These are phyloP conservation scores for Noctuana brunneofusca DNA, from an alignment of 2,888 invertebrate genomes.

Conservation along the genomic window DNA sequence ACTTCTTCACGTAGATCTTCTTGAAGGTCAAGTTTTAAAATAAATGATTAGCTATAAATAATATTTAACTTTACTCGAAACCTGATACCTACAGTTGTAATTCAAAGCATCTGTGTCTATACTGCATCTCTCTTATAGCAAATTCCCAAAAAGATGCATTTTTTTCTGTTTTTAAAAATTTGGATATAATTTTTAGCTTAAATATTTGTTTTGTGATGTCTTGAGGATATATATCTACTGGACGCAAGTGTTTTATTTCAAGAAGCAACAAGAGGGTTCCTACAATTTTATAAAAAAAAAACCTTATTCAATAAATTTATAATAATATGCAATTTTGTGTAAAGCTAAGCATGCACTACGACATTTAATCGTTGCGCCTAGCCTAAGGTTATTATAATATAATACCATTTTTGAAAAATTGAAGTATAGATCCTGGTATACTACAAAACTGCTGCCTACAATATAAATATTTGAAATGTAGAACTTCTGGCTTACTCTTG, in stretches of 20 bases:
- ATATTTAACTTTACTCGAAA: conserved; percentile 1
- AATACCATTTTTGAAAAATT: neutral
- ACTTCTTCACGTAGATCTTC: conserved; percentile 1
- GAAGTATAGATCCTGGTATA: neutral
- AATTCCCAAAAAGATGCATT: conserved; percentile 22
- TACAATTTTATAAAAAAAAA: neutral
- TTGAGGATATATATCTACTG: conserved; percentile 47
- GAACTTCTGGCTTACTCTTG: neutral
- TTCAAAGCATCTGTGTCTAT: conserved; percentile 26
- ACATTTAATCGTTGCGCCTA: too few relatives aligned
- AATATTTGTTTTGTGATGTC: conserved; percentile 8
- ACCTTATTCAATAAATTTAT: neutral
- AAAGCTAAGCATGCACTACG: too few relatives aligned
- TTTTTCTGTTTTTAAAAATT: conserved; percentile 2
- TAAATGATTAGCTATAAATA: conserved; percentile 20
- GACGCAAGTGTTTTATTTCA: conserved; percentile 55
- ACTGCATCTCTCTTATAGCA: conserved; percentile 30
- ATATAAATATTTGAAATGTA: neutral
- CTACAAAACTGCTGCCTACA: conserved; percentile 9
- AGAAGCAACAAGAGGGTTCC: conserved; percentile 13
- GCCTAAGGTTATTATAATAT: too few relatives aligned
- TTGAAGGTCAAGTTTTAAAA: conserved; percentile 15
- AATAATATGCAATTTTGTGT: neutral
- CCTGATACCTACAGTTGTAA: conserved; percentile 19
- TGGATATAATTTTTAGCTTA: conserved; percentile 10